Conservation (phyloP, 2,797 vertebrate species). For the Danio kyathit region DNA sequence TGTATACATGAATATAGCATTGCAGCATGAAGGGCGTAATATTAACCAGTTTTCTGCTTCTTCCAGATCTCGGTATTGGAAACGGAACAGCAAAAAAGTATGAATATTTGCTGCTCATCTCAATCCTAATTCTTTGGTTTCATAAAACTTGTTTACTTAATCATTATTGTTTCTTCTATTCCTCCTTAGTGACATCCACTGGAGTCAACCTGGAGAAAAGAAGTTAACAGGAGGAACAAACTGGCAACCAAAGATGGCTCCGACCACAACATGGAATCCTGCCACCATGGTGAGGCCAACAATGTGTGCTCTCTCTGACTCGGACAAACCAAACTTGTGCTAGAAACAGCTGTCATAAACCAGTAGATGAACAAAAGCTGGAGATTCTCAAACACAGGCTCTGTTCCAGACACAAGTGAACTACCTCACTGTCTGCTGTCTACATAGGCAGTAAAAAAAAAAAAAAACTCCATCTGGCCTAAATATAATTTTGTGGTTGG, state of each 20-base stretch:
- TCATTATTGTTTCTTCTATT: background rate
- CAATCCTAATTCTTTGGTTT: constrained; percentile 1
- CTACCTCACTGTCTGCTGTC: background rate
- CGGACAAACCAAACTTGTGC: background rate
- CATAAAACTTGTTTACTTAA: background rate
- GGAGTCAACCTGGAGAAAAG: constrained; percentile 96
- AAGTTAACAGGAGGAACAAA: constrained; percentile 94
- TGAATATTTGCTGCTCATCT: background rate
- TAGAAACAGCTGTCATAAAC: constrained; percentile 20
- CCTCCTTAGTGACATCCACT: constrained; percentile 90
- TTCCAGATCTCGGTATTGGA: constrained; percentile 92
- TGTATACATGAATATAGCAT: background rate
- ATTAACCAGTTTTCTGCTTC: constrained; percentile 52
- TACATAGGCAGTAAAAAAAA: background rate
- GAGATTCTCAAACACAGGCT: constrained; percentile 16
- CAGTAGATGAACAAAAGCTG: constrained; percentile 5
- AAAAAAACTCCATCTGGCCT: background rate
- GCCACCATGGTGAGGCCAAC: constrained; percentile 86
- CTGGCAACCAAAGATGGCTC: constrained; percentile 94
- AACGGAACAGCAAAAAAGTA: constrained; percentile 95
- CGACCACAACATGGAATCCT: constrained; percentile 95
- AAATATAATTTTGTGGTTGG: background rate
- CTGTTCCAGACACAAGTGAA: constrained; percentile 18
- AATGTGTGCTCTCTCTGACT: constrained; percentile 12
- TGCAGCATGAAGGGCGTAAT: background rate